phyloP scores from a whole-genome alignment of 1,140 invertebrate genomes.

The Cherax quadricarinatus region DNA sequence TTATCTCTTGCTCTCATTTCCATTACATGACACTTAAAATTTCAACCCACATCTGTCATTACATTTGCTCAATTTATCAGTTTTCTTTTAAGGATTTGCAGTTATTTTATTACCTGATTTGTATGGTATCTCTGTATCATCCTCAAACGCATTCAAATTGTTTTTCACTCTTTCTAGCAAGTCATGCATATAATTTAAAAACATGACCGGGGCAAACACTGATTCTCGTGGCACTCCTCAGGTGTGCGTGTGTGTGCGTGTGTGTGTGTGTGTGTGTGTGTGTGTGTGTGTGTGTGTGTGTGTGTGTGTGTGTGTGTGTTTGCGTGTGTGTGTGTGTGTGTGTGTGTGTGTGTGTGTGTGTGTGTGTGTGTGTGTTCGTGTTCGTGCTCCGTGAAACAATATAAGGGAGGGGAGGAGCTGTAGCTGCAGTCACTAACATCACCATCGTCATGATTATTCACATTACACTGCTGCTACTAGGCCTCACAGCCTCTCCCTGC shows the following conservation, averaged over 20 bases:
- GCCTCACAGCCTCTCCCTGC: too few species aligned
- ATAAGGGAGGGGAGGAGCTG: background rate
- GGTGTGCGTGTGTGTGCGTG: background rate
- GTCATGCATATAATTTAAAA: background rate
- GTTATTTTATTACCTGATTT: too few species aligned
- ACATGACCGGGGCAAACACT: too few species aligned
- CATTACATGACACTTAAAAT: too few species aligned
- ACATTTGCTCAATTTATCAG: too few species aligned
- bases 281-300: background rate
- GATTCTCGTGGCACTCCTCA: background rate
- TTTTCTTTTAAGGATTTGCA: too few species aligned
- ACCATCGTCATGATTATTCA: background rate
- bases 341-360: background rate
- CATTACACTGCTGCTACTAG: too few species aligned
- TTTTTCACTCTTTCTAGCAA: background rate
- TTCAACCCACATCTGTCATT: too few species aligned
- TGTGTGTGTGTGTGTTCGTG: background rate
- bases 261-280: background rate
- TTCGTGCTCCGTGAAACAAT: background rate
- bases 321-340: background rate
- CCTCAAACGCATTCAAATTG: too few species aligned
- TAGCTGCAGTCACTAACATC: background rate
- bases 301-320: background rate
- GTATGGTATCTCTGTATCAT: too few species aligned
- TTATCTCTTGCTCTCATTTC: too few species aligned